Conservation (phyloP, 2,113 vertebrate species). For the Platysternon megacephalum region DNA sequence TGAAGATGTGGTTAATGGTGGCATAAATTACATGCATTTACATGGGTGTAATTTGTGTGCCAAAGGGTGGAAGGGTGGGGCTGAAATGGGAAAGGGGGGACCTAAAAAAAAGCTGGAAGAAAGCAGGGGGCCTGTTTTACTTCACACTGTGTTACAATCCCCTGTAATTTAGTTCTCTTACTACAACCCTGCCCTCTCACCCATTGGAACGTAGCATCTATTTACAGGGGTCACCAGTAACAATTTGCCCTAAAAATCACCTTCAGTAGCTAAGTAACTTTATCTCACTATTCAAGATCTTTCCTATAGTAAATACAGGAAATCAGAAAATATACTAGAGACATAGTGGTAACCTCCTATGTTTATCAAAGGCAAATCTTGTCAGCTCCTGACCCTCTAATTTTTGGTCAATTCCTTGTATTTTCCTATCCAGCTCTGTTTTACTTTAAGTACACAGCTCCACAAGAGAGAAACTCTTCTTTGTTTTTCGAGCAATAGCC, state of each 20-base stretch:
- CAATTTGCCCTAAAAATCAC: rapidly evolving
- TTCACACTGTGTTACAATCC: background rate
- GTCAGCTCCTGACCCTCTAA: background rate
- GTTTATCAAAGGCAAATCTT: background rate
- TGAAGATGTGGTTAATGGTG: background rate
- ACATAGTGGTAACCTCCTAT: background rate
- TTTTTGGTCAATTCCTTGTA: background rate
- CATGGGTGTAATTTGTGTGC: background rate
- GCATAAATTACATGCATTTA: background rate
- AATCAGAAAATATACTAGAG: background rate
- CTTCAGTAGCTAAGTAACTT: background rate
- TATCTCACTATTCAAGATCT: rapidly evolving
- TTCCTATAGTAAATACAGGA: rapidly evolving
- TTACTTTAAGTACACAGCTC: background rate
- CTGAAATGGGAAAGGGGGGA: background rate
- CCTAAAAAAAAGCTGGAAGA: background rate
- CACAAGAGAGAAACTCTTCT: background rate
- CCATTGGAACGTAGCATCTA: background rate
- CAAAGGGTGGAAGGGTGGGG: background rate
- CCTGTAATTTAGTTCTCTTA: background rate
- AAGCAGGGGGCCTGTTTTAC: background rate
- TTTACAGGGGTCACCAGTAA: rapidly evolving
- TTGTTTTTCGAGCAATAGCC: background rate
- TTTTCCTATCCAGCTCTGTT: background rate
- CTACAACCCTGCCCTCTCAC: rapidly evolving